Conservation (phyloP, 2,113 vertebrate genomes). For the Lasiurus borealis region DNA sequence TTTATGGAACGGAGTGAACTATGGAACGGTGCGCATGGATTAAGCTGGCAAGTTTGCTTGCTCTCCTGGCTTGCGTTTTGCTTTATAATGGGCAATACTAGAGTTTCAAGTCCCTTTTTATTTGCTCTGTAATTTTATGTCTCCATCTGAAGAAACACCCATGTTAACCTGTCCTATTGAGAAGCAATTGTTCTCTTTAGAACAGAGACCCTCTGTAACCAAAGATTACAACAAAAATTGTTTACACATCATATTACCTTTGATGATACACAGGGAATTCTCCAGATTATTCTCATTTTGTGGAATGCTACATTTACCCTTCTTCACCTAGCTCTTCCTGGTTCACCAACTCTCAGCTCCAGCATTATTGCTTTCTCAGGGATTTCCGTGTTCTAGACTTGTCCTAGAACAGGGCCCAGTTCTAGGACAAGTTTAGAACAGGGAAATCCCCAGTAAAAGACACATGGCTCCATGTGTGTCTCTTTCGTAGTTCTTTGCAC, state of each 20-base stretch:
- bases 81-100: neutral
- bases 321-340: neutral
- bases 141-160: neutral
- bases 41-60: neutral
- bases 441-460: neutral
- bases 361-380: neutral
- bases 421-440: neutral
- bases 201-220: neutral
- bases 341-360: neutral
- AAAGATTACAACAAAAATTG: neutral
- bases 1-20: neutral
- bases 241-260: neutral
- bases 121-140: neutral
- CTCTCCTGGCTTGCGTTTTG: neutral
- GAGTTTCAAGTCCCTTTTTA: neutral
- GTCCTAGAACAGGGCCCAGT: too few species aligned
- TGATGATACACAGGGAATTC: neutral
- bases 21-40: neutral
- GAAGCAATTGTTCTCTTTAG: neutral
- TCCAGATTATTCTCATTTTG: neutral
- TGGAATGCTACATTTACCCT: neutral
- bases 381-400: neutral
- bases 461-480: neutral
- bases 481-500: neutral
- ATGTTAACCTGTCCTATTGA: neutral